These are phyloP conservation scores for Glyptemys insculpta DNA, from an alignment of 2,797 vertebrate species.

Conservation along the genomic window DNA sequence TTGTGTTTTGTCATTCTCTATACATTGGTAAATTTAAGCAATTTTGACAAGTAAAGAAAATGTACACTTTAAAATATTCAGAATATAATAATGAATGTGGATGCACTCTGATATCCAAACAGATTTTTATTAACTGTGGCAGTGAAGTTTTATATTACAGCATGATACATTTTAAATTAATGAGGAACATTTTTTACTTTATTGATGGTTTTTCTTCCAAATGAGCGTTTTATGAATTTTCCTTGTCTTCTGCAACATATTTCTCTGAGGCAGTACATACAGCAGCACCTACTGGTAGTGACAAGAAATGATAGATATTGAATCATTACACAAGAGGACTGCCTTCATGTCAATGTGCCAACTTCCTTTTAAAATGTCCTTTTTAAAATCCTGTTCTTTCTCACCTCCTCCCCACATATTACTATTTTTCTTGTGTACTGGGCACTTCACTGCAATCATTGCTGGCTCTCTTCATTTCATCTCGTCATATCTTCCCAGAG, in stretches of 20 bases:
- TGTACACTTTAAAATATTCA: background rate
- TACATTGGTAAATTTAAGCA: background rate
- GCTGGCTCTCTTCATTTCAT: background rate
- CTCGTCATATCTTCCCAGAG: background rate
- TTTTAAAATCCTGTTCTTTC: rapidly evolving
- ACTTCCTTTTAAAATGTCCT: rapidly evolving
- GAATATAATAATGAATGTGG: background rate
- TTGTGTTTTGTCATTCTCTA: background rate
- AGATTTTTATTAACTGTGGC: background rate
- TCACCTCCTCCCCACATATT: background rate
- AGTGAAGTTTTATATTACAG: background rate
- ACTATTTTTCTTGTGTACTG: background rate
- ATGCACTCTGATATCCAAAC: rapidly evolving
- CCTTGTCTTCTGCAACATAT: background rate
- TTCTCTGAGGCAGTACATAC: background rate
- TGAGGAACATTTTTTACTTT: background rate
- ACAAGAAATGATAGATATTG: background rate
- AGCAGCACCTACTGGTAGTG: constrained; percentile 68
- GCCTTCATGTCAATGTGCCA: background rate
- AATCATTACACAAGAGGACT: background rate
- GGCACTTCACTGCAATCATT: rapidly evolving
- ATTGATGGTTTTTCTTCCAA: background rate
- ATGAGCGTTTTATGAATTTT: rapidly evolving
- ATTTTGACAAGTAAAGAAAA: background rate
- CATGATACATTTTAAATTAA: background rate